Conservation (phyloP, 2,113 vertebrate genomes). For the Pomatostomus ruficeps region DNA sequence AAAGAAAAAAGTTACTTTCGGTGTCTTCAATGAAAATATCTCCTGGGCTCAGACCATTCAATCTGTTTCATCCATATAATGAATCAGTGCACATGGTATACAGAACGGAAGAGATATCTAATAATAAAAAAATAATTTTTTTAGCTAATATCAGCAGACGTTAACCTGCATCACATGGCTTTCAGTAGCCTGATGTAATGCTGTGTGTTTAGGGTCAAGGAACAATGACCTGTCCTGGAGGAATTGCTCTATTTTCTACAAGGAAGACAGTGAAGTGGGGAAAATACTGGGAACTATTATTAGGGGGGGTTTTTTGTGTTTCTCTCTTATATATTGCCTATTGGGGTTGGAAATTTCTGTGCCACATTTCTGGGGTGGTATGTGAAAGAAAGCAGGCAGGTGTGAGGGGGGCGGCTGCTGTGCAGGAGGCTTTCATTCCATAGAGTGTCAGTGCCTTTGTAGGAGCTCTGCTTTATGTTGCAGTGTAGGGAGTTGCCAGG, state of each 20-base stretch:
- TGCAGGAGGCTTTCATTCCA: neutral
- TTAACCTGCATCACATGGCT: neutral
- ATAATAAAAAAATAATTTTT: neutral
- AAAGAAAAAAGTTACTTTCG: neutral
- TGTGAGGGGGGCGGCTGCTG: neutral
- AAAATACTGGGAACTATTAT: neutral
- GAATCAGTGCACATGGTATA: rapidly evolving
- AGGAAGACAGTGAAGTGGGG: neutral
- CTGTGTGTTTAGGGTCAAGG: neutral
- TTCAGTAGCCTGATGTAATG: neutral
- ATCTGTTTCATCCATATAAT: neutral
- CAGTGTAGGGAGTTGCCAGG: neutral
- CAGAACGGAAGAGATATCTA: neutral
- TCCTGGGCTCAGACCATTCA: neutral
- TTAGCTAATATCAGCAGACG: neutral
- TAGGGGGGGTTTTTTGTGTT: neutral
- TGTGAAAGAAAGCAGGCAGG: neutral
- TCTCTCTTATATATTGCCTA: rapidly evolving
- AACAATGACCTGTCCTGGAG: neutral
- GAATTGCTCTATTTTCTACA: neutral
- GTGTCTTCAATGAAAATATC: neutral
- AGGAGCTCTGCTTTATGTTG: neutral
- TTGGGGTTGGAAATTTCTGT: neutral
- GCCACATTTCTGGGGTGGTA: neutral
- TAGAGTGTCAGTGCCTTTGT: neutral